These are phyloP conservation scores for Pollenia angustigena DNA, from an alignment of 2,888 invertebrate genomes.

Conservation along the genomic window DNA sequence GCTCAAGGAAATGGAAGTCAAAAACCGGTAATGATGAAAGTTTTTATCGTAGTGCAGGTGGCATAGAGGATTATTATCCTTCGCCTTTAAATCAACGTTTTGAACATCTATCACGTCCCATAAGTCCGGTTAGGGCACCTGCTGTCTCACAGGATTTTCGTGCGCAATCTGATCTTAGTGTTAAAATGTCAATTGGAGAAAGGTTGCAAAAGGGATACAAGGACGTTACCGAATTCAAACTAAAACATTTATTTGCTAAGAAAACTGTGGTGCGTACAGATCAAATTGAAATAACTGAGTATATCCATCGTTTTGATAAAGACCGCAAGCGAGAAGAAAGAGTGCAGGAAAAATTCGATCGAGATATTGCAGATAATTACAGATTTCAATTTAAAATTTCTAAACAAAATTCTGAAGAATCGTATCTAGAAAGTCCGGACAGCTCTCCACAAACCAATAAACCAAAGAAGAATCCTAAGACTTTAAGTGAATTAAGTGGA, in stretches of 20 bases:
- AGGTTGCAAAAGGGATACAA: slow-evolving; percentile 81
- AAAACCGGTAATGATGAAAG: slow-evolving; percentile 40
- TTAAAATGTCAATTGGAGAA: slow-evolving; percentile 77
- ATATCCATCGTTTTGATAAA: slow-evolving; percentile 80
- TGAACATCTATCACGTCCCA: slow-evolving; percentile 74
- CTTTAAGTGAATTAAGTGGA: slow-evolving; percentile 76
- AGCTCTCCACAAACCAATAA: not conserved
- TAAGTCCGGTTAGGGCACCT: slow-evolving; percentile 74
- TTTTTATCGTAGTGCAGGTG: slow-evolving; percentile 79
- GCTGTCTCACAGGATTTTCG: slow-evolving; percentile 16
- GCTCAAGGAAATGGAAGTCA: slow-evolving; percentile 50
- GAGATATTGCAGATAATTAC: slow-evolving; percentile 79
- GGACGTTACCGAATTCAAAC: slow-evolving; percentile 81
- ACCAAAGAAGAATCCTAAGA: slow-evolving; percentile 45
- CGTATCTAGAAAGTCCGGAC: slow-evolving; percentile 30
- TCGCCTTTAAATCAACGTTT: slow-evolving; percentile 67
- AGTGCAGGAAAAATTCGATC: slow-evolving; percentile 77
- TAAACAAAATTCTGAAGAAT: slow-evolving; percentile 76
- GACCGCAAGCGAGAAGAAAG: slow-evolving; percentile 77
- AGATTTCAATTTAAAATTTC: slow-evolving; percentile 79
- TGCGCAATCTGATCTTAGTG: slow-evolving; percentile 51
- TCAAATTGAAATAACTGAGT: slow-evolving; percentile 80
- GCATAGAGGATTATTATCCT: slow-evolving; percentile 80
- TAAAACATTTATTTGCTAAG: slow-evolving; percentile 81
- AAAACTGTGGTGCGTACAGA: slow-evolving; percentile 81